A percentile compares a stretch with the other conserved stretches of the same genome.
Evolutionary conservation across 2,888 invertebrate genomes (phyloP).

Genomic region (Anaspis maculata): DNA sequence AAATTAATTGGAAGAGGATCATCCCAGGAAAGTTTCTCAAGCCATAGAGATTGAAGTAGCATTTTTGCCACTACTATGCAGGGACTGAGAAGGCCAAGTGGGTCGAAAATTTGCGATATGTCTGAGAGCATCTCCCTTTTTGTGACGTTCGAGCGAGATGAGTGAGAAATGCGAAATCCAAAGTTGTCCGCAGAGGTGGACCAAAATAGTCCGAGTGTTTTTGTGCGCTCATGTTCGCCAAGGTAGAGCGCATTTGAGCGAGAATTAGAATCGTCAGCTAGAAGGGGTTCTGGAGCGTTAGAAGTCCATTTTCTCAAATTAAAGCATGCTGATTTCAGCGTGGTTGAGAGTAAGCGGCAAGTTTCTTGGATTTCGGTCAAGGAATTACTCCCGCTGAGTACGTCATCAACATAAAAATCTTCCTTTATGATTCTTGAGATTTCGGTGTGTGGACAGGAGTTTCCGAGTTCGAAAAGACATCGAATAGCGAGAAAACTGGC

Average conservation of each 20-base stretch:
- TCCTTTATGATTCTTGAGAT: conserved; percentile 5
- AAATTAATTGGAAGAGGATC: conserved; percentile 9
- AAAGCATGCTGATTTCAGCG: conserved; percentile 5
- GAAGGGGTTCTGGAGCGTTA: neutral
- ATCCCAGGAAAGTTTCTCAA: conserved; percentile 9
- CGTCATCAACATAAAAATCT: conserved; percentile 13
- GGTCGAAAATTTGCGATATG: conserved; percentile 11
- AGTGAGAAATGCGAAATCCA: conserved; percentile 2
- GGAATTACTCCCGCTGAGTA: conserved; percentile 6
- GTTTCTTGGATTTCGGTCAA: conserved; percentile 1
- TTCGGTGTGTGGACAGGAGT: conserved; percentile 2
- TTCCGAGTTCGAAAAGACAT: conserved; percentile 4
- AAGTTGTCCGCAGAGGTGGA: conserved; percentile 4
- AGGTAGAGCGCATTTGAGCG: conserved; percentile 5
- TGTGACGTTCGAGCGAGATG: conserved; percentile 1
- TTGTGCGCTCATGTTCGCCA: conserved; percentile 3
- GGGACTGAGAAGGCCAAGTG: conserved; percentile 8
- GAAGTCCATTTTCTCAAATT: conserved; percentile 8
- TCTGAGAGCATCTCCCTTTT: conserved; percentile 10
- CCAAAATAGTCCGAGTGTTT: conserved; percentile 7
- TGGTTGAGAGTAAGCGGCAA: neutral
- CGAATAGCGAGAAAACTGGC: conserved; percentile 3
- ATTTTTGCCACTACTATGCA: conserved; percentile 7
- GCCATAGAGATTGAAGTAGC: conserved; percentile 12
- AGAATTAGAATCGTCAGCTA: conserved; percentile 1